Evolutionary conservation across 2,113 vertebrate species (phyloP).

Genomic region (Hippocampus mohnikei): DNA sequence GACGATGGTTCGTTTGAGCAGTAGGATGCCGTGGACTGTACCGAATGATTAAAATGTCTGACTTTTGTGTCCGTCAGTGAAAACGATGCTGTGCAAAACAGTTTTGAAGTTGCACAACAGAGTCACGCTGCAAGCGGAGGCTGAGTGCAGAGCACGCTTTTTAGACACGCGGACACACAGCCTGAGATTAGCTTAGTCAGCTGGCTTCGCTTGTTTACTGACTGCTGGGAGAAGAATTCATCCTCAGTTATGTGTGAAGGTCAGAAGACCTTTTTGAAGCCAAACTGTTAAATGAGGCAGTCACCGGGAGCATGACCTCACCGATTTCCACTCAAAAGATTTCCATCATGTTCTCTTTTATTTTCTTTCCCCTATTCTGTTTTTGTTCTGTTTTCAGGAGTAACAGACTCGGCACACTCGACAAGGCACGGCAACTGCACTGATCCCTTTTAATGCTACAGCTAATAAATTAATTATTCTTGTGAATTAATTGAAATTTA

Average conservation of each 20-base stretch:
- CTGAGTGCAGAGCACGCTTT: slow-evolving; percentile 23
- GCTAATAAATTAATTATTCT: background rate
- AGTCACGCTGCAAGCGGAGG: slow-evolving; percentile 25
- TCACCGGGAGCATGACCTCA: slow-evolving; percentile 11
- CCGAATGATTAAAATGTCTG: slow-evolving; percentile 48
- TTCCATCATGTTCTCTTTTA: slow-evolving; percentile 1
- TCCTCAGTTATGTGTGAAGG: slow-evolving; percentile 35
- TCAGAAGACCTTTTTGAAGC: slow-evolving; percentile 17
- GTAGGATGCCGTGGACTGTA: slow-evolving; percentile 44
- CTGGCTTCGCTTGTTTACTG: slow-evolving; percentile 48
- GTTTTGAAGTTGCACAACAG: background rate
- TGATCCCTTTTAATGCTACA: too few species aligned
- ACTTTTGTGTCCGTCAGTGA: slow-evolving; percentile 1
- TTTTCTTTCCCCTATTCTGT: slow-evolving; percentile 1
- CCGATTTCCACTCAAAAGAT: background rate
- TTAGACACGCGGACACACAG: slow-evolving; percentile 25
- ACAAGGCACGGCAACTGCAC: too few species aligned
- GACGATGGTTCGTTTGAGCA: slow-evolving; percentile 52
- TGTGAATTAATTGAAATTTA: background rate
- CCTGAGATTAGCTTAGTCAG: slow-evolving; percentile 49
- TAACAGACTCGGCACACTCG: background rate
- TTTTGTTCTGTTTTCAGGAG: slow-evolving; percentile 10
- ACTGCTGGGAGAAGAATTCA: slow-evolving; percentile 34
- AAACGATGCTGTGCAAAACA: background rate
- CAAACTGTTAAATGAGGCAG: slow-evolving; percentile 29